Conservation (phyloP, 1,140 invertebrate species). For the Drosophila ohnishii region DNA sequence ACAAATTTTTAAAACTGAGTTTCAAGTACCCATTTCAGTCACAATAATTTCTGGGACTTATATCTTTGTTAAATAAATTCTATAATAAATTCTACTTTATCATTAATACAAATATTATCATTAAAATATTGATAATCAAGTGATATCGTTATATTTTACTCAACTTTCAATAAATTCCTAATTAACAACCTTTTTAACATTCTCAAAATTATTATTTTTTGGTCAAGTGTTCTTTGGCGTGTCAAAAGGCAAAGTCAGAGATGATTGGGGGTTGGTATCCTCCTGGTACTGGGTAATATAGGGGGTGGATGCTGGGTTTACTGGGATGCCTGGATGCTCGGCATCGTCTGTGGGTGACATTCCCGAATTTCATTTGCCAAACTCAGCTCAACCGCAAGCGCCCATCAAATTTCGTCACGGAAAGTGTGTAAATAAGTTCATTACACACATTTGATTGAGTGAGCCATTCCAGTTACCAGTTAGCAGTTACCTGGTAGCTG, state of each 20-base stretch:
- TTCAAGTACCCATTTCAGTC: not conserved
- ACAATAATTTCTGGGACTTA: not conserved
- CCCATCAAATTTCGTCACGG: conserved; percentile 70
- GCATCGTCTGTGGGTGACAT: conserved; percentile 68
- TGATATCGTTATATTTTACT: not conserved
- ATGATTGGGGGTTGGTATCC: conserved; percentile 45
- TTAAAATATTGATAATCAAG: not conserved
- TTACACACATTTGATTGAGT: conserved; percentile 74
- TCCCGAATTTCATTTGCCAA: conserved; percentile 70
- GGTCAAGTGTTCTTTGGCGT: conserved; percentile 37
- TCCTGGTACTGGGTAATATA: not conserved
- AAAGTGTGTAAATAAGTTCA: conserved; percentile 80
- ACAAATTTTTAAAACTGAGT: not conserved
- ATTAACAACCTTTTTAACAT: not conserved
- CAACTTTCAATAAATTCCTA: not conserved
- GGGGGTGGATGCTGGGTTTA: conserved; percentile 24
- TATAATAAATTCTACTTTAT: too few species aligned
- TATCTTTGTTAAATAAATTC: too few species aligned
- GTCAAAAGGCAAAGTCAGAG: conserved; percentile 69
- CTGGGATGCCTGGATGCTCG: conserved; percentile 37
- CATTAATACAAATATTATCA: too few species aligned
- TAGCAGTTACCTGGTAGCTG: not conserved
- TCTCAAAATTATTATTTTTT: not conserved
- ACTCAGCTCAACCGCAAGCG: conserved; percentile 44
- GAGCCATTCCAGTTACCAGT: not conserved